phyloP scores from a whole-genome alignment of 2,113 vertebrate species.

The Dasypus novemcinctus region DNA sequence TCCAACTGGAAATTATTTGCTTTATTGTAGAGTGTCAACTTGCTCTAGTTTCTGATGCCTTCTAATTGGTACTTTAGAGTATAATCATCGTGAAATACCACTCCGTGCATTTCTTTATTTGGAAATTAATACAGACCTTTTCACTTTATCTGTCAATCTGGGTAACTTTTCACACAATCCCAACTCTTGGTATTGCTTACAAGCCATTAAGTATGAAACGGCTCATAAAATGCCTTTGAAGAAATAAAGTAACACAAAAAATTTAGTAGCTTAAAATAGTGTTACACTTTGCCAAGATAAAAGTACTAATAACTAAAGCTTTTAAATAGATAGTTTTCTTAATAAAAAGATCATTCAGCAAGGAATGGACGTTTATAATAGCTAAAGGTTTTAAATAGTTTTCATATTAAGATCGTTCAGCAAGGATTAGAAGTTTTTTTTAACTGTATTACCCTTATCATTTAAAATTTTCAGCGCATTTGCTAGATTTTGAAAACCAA shows the following conservation, averaged over 20 bases:
- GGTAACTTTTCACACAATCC: conserved; percentile 90
- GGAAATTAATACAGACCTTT: conserved; percentile 94
- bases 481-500: not conserved
- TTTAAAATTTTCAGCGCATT: conserved; percentile 44
- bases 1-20: conserved; percentile 99
- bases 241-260: conserved; percentile 76
- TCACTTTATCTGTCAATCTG: conserved; percentile 90
- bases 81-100: conserved; percentile 96
- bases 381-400: too few relatives aligned
- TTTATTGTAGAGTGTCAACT: conserved; percentile 99
- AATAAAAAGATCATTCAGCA: not conserved
- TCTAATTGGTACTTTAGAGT: conserved; percentile 99
- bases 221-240: conserved; percentile 89
- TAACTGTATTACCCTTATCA: conserved; percentile 34
- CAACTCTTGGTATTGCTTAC: conserved; percentile 88
- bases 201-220: conserved; percentile 93
- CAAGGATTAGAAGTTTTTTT: conserved; percentile 67
- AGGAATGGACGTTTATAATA: conserved; percentile 67
- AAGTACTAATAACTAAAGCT: conserved; percentile 62
- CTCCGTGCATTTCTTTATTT: conserved; percentile 94
- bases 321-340: conserved; percentile 65
- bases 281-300: conserved; percentile 60
- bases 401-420: conserved; percentile 40
- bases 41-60: conserved; percentile 95
- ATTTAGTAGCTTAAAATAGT: conserved; percentile 78